These are phyloP conservation scores for Scomber scombrus DNA, from an alignment of 2,113 vertebrate genomes.

Conservation along the genomic window DNA sequence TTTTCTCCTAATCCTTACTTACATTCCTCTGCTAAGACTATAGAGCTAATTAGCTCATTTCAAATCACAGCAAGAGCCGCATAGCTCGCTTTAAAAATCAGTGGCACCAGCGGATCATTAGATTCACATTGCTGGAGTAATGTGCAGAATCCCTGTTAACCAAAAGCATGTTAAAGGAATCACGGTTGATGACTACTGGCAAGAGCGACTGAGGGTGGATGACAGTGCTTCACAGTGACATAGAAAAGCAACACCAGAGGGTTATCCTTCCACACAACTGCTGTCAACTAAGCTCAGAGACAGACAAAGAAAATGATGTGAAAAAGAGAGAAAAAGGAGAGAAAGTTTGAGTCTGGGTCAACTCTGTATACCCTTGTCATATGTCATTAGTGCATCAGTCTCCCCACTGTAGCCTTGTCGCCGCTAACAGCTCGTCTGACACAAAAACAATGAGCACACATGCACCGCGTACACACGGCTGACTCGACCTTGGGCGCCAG, in stretches of 20 bases:
- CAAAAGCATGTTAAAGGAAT: constrained; percentile 65
- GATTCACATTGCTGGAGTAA: constrained; percentile 26
- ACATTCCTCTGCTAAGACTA: constrained; percentile 48
- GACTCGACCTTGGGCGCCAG: constrained; percentile 33
- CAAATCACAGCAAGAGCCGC: constrained; percentile 46
- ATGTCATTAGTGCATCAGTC: constrained; percentile 67
- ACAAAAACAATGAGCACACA: constrained; percentile 50
- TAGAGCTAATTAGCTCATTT: constrained; percentile 67
- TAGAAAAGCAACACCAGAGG: constrained; percentile 74
- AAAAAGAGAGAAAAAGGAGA: constrained; percentile 67
- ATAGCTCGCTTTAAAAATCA: constrained; percentile 34
- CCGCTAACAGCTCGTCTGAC: constrained; percentile 63
- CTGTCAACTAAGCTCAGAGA: constrained; percentile 77
- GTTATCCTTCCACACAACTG: constrained; percentile 62
- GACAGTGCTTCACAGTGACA: constrained; percentile 70
- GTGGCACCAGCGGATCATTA: constrained; percentile 52
- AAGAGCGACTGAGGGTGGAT: constrained; percentile 49
- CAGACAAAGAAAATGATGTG: constrained; percentile 56
- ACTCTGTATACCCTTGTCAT: constrained; percentile 74
- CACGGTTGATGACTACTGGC: constrained; percentile 69
- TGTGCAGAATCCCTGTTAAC: constrained; percentile 35
- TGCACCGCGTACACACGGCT: not conserved
- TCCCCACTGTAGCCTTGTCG: constrained; percentile 58
- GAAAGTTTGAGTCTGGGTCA: constrained; percentile 79
- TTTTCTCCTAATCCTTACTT: constrained; percentile 56